These are phyloP conservation scores for Balanococcus diminutus DNA, from an alignment of 2,888 invertebrate species.

Conservation along the genomic window DNA sequence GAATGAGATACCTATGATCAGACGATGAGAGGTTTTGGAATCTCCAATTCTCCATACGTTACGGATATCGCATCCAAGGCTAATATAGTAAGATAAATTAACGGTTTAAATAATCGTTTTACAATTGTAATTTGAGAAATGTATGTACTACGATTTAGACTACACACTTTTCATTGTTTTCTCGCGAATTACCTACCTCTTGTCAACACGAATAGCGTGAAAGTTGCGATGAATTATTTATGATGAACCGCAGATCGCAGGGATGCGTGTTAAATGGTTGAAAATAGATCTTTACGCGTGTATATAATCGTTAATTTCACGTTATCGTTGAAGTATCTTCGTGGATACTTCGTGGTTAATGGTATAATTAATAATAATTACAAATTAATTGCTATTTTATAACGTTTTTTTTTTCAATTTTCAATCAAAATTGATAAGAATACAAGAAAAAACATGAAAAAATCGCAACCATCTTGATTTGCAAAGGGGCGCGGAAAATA, in stretches of 20 bases:
- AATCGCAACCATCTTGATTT: too few relatives aligned
- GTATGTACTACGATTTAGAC: slow-evolving; percentile 9
- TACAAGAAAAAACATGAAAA: too few relatives aligned
- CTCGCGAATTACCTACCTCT: not conserved
- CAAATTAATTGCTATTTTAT: too few relatives aligned
- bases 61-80: not conserved
- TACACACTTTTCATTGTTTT: slow-evolving; percentile 17
- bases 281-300: not conserved
- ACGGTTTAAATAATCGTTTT: not conserved
- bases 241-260: not conserved
- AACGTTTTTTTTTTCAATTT: too few relatives aligned
- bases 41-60: not conserved
- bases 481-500: too few relatives aligned
- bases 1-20: not conserved
- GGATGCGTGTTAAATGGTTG: slow-evolving; percentile 30
- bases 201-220: not conserved
- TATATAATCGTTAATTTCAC: not conserved
- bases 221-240: slow-evolving; percentile 36
- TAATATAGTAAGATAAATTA: not conserved
- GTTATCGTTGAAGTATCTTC: not conserved
- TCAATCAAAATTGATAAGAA: too few relatives aligned
- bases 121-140: slow-evolving; percentile 32
- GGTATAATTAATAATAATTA: not conserved
- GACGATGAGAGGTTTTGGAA: not conserved
- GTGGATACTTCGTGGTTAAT: too few relatives aligned